phyloP scores from a whole-genome alignment of 2,113 vertebrate species.

The Tenebrosternarchus preto region DNA sequence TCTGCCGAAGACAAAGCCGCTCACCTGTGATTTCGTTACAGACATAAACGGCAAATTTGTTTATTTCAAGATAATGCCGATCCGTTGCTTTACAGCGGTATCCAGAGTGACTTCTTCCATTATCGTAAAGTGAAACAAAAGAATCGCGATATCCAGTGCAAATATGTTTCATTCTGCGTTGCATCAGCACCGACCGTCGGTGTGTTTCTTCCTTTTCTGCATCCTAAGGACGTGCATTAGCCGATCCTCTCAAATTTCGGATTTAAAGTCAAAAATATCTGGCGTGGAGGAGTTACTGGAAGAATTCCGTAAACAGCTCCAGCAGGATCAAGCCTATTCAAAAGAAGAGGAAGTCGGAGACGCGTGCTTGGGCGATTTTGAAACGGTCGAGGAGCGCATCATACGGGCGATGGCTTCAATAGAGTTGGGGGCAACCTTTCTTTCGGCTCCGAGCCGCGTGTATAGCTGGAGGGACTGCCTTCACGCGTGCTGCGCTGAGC shows the following conservation, averaged over 20 bases:
- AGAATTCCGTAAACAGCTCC: slow-evolving; percentile 87
- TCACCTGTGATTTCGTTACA: too few relatives aligned
- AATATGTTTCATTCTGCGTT: too few relatives aligned
- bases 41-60: too few relatives aligned
- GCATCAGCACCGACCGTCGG: too few relatives aligned
- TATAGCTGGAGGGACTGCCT: slow-evolving; percentile 83
- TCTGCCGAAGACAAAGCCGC: too few relatives aligned
- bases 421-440: slow-evolving; percentile 85
- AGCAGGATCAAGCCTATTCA: slow-evolving; percentile 73
- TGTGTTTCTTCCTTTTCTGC: too few relatives aligned
- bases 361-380: slow-evolving; percentile 67
- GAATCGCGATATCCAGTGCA: too few relatives aligned
- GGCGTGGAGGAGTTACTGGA: slow-evolving; percentile 86
- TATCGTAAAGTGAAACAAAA: too few relatives aligned
- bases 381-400: slow-evolving; percentile 77
- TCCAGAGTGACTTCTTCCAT: too few relatives aligned
- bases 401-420: slow-evolving; percentile 89
- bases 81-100: too few relatives aligned
- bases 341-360: slow-evolving; percentile 30
- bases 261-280: slow-evolving; percentile 77
- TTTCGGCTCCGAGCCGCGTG: slow-evolving; percentile 78
- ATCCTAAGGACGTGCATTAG: too few relatives aligned
- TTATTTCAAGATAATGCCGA: too few relatives aligned
- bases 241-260: slow-evolving; percentile 67
- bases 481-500: slow-evolving; percentile 85